phyloP scores from a whole-genome alignment of 1,140 invertebrate species.

The Oncopeltus fasciatus region DNA sequence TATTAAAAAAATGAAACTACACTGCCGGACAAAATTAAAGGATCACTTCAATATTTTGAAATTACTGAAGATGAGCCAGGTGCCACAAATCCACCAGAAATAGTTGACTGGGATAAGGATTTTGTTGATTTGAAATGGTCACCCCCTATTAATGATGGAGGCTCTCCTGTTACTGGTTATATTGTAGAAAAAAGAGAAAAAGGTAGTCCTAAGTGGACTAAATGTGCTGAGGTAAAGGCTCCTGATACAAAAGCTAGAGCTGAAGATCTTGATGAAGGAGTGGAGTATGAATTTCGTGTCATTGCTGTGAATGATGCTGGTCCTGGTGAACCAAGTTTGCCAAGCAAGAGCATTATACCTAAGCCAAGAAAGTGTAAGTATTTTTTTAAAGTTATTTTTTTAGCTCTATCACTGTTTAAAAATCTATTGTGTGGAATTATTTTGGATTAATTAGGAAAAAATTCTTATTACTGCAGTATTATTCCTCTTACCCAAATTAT shows the following conservation, averaged over 20 bases:
- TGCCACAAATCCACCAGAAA: slow-evolving; percentile 72
- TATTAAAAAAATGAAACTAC: too few relatives aligned
- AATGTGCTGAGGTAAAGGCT: slow-evolving; percentile 60
- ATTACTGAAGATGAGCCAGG: slow-evolving; percentile 90
- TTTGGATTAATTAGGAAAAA: too few relatives aligned
- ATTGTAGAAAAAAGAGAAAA: slow-evolving; percentile 88
- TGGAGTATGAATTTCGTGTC: slow-evolving; percentile 77
- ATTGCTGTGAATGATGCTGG: slow-evolving; percentile 66
- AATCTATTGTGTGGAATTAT: too few relatives aligned
- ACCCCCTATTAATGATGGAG: slow-evolving; percentile 75
- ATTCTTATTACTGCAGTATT: too few relatives aligned
- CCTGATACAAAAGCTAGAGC: slow-evolving; percentile 65
- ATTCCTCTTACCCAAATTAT: too few relatives aligned
- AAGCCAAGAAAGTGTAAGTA: slow-evolving; percentile 74
- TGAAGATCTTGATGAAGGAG: slow-evolving; percentile 67
- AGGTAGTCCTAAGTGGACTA: slow-evolving; percentile 70
- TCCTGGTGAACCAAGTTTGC: slow-evolving; percentile 60
- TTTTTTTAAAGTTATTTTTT: too few relatives aligned
- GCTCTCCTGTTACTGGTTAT: slow-evolving; percentile 84
- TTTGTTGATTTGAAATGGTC: slow-evolving; percentile 85
- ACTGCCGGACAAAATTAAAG: too few relatives aligned
- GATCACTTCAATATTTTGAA: too few relatives aligned
- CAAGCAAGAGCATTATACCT: slow-evolving; percentile 56
- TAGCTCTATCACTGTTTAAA: too few relatives aligned
- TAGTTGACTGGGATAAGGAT: slow-evolving; percentile 88